phyloP scores from a whole-genome alignment of 1,140 invertebrate species.

The Drosophila littoralis region DNA sequence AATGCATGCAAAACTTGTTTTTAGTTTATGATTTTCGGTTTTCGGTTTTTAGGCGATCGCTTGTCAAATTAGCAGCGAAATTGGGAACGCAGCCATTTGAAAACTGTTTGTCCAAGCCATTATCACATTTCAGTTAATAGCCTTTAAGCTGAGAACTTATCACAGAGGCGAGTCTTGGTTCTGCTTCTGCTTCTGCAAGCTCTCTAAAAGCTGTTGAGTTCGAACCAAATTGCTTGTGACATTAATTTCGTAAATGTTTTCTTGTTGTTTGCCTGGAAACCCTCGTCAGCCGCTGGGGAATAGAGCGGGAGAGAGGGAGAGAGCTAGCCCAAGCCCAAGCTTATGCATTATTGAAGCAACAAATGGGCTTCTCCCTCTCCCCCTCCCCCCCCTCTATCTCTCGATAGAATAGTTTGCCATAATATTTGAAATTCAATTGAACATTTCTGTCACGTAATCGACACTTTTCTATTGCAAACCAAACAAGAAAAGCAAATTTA shows the following conservation, averaged over 20 bases:
- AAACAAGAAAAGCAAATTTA: conserved; percentile 58
- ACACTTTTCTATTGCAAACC: conserved; percentile 77
- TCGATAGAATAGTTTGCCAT: conserved; percentile 50
- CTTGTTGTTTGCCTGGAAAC: conserved; percentile 41
- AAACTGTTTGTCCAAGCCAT: conserved; percentile 32
- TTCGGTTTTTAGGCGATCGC: conserved; percentile 10
- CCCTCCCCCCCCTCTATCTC: neutral
- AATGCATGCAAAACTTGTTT: conserved; percentile 38
- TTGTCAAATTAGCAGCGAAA: conserved; percentile 54
- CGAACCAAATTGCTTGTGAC: conserved; percentile 58
- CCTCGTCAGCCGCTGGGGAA: conserved; percentile 69
- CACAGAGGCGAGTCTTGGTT: neutral
- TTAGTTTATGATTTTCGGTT: neutral
- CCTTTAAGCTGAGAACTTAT: conserved; percentile 9
- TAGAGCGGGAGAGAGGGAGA: conserved; percentile 47
- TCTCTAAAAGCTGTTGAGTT: conserved; percentile 36
- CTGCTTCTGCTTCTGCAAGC: conserved; percentile 3
- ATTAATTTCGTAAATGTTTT: conserved; percentile 69
- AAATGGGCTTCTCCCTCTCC: conserved; percentile 46
- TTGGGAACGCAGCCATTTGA: conserved; percentile 32
- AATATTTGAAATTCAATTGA: conserved; percentile 81
- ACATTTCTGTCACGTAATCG: conserved; percentile 82
- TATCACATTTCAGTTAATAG: conserved; percentile 37
- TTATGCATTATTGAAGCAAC: conserved; percentile 80
- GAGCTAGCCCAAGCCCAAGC: conserved; percentile 14